Base-by-base conservation (phyloP, 1,140 invertebrate genomes). In the Drosophila repleta region DNA sequence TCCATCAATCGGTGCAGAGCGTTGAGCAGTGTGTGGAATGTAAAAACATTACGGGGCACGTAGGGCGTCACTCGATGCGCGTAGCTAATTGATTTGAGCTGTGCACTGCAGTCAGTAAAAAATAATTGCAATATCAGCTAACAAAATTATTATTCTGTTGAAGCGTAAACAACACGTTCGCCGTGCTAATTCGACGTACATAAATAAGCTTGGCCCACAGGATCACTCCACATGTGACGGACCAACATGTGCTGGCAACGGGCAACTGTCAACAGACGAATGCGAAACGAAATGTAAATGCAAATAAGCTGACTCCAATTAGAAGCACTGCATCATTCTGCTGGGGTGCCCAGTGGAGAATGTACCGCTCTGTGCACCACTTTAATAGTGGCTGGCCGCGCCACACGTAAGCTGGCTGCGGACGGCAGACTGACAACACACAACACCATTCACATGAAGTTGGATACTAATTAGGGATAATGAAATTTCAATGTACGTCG, bases 1-100 rank as follows among this genome's bases (percentile, higher is more conserved):
- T 4, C 17, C 45, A 26, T 20, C 43, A 45, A 46, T 46, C 57
- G 18, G 17, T 8, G 41, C 41, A 26, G 39, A 39, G n/a, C 11
- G 13, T 35, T 35, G 8, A 21, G 21, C 20, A 26, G 37, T 6
- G 32, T 39, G 53, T 37, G 20, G 24, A 5, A 11, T 4, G 26
- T 15, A n/a, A 35, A 43, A 24, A 57, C 74, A 57, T 74, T 57
- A 77, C 74, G 78, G 74, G 82, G 73, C 69, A 77, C 74, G 72
- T 79, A 77, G 66, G 74, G 74, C 74, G 79, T 82, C 82, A 82
- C 74, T 77, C 79, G 65, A 82, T 78, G 49, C 74, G 70, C 61
- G 48, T 48, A 60, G 69, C 74, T 82, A 78, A 82, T 82, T 82
- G 79, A 82, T 82, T 78, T 75, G 69, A 75, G 82, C 82, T 66